Conservation (phyloP, 1,140 invertebrate species). For the Dendroctonus ponderosae region DNA sequence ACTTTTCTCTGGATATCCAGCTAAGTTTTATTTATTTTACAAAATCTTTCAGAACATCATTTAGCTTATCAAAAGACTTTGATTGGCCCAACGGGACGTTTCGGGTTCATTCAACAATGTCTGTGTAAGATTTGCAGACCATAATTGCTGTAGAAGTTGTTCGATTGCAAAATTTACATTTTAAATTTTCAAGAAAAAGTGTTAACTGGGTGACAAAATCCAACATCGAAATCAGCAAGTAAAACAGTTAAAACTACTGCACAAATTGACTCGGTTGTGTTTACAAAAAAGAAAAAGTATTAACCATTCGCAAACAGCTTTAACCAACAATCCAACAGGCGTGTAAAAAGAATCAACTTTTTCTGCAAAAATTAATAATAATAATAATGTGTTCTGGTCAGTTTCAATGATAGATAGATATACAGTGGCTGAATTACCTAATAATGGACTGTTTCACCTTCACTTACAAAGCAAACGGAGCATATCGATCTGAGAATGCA, state of each 20-base stretch:
- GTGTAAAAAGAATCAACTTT: constrained; percentile 3
- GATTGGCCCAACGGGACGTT: too few relatives aligned
- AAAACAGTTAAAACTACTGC: too few relatives aligned
- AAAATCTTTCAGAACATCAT: neutral
- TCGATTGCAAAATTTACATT: too few relatives aligned
- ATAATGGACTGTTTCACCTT: constrained; percentile 21
- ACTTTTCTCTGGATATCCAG: neutral
- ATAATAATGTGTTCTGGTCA: constrained; percentile 1
- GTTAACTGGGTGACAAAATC: too few relatives aligned
- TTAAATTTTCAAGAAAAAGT: too few relatives aligned
- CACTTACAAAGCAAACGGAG: constrained; percentile 26
- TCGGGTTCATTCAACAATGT: too few relatives aligned
- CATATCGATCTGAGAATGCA: constrained; percentile 10
- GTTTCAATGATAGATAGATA: constrained; percentile 5
- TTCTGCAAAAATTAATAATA: neutral
- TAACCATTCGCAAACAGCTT: too few relatives aligned
- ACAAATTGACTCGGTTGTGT: too few relatives aligned
- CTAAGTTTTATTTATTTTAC: constrained; percentile 2
- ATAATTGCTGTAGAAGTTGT: too few relatives aligned
- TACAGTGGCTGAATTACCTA: constrained; percentile 4
- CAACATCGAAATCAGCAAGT: too few relatives aligned
- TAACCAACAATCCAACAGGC: neutral
- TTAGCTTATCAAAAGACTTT: neutral
- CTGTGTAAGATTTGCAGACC: too few relatives aligned
- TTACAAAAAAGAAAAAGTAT: too few relatives aligned